Evolutionary conservation across 1,140 invertebrate species (phyloP), one percentile per base, ranked within the genome.

Genomic region (Polypedilum vanderplanki): DNA sequence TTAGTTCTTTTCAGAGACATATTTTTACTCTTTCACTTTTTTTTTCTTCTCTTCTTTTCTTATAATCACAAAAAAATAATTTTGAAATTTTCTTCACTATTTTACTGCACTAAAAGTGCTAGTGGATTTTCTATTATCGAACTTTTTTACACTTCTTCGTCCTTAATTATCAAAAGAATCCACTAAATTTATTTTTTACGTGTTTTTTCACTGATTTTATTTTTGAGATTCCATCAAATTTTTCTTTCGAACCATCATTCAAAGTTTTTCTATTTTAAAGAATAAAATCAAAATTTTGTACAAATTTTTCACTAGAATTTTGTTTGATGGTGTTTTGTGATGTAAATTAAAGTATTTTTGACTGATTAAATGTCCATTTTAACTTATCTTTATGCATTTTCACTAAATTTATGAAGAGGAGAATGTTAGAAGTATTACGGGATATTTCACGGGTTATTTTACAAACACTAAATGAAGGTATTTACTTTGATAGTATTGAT

Each of bases 231-330:
- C 15, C 15, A n/a, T n/a, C n/a, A n/a, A 8, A 46, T 46, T 15
- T 46, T 46, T 46, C 41, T 46, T 46, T 46, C 41, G 41, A 46
- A 46, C 41, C 41, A 46, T 46, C 41, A 46, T 46, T 46, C 15
- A 10, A 46, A 10, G 41, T 46, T 46, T 46, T 15, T 10, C 41
- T 46, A 10, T 46, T 46, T 46, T 46, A 46, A 10, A 15, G 9
- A 46, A 10, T 15, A 46, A 46, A 46, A 10, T 46, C 41, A 46
- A 46, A 10, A 46, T 8, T 10, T 46, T 46, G 41, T 8, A 46
- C 15, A 15, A 10, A 10, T 10, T 10, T 10, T 46, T 46, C 15
- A 15, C 9, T 46, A 46, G 9, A 46, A 46, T 46, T 1, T 15
- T 46, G 15, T 46, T 46, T 15, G 9, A 46, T 10, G 9, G 15